Evolutionary conservation across 2,888 invertebrate genomes (phyloP).

Genomic region (Ypsolopha scabrella): DNA sequence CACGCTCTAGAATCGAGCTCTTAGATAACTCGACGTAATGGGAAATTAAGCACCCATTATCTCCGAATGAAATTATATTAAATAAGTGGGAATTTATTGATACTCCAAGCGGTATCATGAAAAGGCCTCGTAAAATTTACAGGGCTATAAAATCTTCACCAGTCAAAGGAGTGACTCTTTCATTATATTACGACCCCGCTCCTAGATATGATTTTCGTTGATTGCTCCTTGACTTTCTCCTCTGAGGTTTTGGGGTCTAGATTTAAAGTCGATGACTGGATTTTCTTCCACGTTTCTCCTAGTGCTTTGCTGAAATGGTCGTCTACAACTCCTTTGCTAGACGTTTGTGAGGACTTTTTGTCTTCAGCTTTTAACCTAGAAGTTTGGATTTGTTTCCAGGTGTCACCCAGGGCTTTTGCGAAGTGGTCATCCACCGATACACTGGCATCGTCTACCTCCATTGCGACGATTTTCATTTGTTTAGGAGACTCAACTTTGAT

Average conservation of each 20-base stretch:
- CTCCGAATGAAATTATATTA: not conserved
- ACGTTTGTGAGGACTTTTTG: constrained; percentile 24
- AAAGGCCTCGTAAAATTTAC: constrained; percentile 50
- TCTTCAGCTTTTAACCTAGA: constrained; percentile 65
- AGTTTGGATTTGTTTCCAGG: constrained; percentile 82
- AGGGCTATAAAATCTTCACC: constrained; percentile 42
- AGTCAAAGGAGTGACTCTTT: constrained; percentile 18
- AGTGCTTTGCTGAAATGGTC: constrained; percentile 94
- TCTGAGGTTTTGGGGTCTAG: constrained; percentile 23
- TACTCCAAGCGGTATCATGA: constrained; percentile 44
- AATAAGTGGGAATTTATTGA: constrained; percentile 57
- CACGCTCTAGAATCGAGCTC: constrained; percentile 3
- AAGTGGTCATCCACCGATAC: constrained; percentile 91
- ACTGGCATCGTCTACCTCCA: constrained; percentile 72
- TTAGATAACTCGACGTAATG: constrained; percentile 8
- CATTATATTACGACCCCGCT: constrained; percentile 63
- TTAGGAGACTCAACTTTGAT: constrained; percentile 42
- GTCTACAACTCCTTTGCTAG: constrained; percentile 72
- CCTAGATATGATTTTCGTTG: constrained; percentile 58
- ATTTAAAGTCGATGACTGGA: constrained; percentile 70
- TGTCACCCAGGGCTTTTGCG: constrained; percentile 89
- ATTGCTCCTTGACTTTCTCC: constrained; percentile 46
- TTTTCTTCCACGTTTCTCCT: constrained; percentile 85
- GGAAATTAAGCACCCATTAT: not conserved
- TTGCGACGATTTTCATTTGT: constrained; percentile 56